Evolutionary conservation across 2,888 invertebrate genomes (phyloP), one percentile per base, ranked within the genome.

Genomic region (Erebia aethiops): DNA sequence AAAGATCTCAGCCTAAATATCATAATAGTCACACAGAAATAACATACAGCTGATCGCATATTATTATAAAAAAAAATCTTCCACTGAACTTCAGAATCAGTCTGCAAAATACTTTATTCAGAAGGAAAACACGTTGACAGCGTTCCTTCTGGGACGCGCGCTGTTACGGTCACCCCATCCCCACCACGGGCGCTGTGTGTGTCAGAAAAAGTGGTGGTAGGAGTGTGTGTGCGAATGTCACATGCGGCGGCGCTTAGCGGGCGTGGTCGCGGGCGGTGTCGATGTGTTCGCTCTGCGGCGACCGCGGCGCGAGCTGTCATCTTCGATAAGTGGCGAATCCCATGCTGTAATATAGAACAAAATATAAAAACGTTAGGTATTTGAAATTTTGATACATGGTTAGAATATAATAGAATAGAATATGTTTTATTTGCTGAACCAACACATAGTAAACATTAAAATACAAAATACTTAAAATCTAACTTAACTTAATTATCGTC

Each of bases 131-230:
- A 77, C 74, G 64, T 77, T 78, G 57, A 81, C 79, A 51, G 79
- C 79, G n/a, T 71, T 77, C 70, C 77, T 79, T 71, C 77, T 78
- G 43, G 75, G 72, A 68, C 76, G 74, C 71, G 73, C 70, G 67
- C 57, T 64, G 16, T 21, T 41, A 60, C 58, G 64, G 10, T 67
- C 62, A 41, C 66, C 43, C 66, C 66, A 46, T 14, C 66, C 66
- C 71, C 74, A 67, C 74, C 70, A 68, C 43, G 70, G 76, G 77
- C 78, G 80, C 71, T 78, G 79, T 76, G 77, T 74, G 71, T 77
- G 82, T 89, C 89, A 92, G 86, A 90, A 91, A 82, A 86, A 91
- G 9, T 85, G 88, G 52, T 84, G 87, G 79, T 89, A 89, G 2
- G 87, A 78, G 72, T 87, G 77, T 9, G 79, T 72, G 57, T 83